Evolutionary conservation across 1,140 invertebrate species (phyloP), one percentile per base, ranked within the genome.

Genomic region (Nasonia vitripennis): DNA sequence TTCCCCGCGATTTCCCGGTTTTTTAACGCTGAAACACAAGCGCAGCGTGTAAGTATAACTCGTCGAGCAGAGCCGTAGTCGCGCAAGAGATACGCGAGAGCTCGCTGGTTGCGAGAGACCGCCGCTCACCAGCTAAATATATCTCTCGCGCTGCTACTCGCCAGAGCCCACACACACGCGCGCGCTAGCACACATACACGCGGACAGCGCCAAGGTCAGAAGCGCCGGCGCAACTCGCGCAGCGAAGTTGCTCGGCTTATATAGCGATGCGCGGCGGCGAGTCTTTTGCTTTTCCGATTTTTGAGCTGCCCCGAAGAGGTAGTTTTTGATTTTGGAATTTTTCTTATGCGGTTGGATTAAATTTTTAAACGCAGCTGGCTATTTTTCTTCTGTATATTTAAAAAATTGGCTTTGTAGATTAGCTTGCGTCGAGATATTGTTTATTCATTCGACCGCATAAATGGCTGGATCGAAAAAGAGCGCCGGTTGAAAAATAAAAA

Each of bases 51-150:
- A 7, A 1, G 27, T 71, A 27, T 34, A 20, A 0, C 23, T n/a
- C n/a, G 68, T 3, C 70, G 23, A 71, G 27, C 41, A 10, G 41
- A 45, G 41, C 41, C 41, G 41, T 9, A 12, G 14, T 20, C 27
- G 37, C 37, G 23, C 27, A 27, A 78, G 48, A 78, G 48, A 55
- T 5, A 9, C 68, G 37, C 68, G 31, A 9, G 45, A 51, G 75
- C 75, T 41, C 31, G 37, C 55, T 62, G 75, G 75, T 31, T 51
- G 75, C 73, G 73, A 34, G 23, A 31, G 10, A 6, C 31, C 73
- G 68, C 81, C 81, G 71, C 68, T 82, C 70, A 34, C 48, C 70
- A 17, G 45, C 71, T 82, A 74, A 82, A 74, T 82, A 48, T 82
- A 82, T 55, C 27, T n/a, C 48, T n/a, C 75, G 48, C 75, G 11